Conservation (phyloP, 2,113 vertebrate species). For the Sphyrna mokarran region DNA sequence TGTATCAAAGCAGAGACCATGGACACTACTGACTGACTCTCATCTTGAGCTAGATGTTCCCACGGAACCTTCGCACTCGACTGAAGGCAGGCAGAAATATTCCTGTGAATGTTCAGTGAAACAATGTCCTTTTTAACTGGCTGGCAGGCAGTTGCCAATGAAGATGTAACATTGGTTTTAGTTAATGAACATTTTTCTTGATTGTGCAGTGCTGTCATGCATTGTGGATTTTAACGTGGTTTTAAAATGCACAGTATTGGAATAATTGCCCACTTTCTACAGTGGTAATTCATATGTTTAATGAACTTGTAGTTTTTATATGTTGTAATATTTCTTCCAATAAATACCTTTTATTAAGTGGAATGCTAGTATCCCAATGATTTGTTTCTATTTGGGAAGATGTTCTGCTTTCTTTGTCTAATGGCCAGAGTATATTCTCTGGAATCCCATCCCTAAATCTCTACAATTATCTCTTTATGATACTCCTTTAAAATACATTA, state of each 20-base stretch:
- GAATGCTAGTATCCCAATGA: neutral
- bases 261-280: conserved; percentile 58
- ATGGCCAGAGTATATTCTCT: neutral
- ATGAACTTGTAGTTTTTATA: conserved; percentile 83
- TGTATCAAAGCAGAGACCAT: conserved; percentile 63
- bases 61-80: conserved; percentile 49
- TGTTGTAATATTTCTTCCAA: conserved; percentile 96
- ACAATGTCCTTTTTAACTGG: conserved; percentile 18
- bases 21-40: conserved; percentile 55
- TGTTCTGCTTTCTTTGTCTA: neutral
- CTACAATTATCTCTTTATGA: neutral
- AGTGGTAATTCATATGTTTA: conserved; percentile 66
- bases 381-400: neutral
- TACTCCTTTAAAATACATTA: too few relatives aligned
- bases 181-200: conserved; percentile 28
- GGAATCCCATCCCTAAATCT: neutral
- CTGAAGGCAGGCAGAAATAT: neutral
- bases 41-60: conserved; percentile 34
- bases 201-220: conserved; percentile 61
- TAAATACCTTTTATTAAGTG: conserved; percentile 76
- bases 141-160: conserved; percentile 42
- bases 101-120: conserved; percentile 25
- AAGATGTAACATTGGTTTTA: conserved; percentile 35
- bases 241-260: conserved; percentile 66
- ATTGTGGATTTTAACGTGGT: conserved; percentile 58